These are phyloP conservation scores for Sinhomidia bicolor DNA, from an alignment of 2,888 invertebrate genomes.

Conservation along the genomic window DNA sequence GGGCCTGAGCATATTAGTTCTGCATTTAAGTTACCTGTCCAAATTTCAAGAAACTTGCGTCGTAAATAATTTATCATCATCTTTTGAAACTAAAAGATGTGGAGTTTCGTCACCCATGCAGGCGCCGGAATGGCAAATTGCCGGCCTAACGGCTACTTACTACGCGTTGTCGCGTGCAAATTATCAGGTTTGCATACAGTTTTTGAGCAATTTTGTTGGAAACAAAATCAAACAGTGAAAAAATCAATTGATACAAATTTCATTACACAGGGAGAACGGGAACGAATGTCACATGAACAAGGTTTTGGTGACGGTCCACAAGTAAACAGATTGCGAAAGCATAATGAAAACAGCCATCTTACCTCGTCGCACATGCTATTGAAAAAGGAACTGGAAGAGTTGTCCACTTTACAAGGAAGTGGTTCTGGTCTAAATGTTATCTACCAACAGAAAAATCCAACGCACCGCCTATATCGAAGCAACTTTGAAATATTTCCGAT, in stretches of 20 bases:
- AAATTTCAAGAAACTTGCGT: too few species aligned
- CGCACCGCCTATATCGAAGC: not conserved
- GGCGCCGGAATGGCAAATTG: constrained; percentile 72
- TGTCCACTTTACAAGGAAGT: constrained; percentile 38
- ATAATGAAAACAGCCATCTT: not conserved
- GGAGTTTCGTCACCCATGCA: constrained; percentile 68
- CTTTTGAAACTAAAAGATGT: constrained; percentile 57
- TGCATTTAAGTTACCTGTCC: too few species aligned
- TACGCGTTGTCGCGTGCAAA: constrained; percentile 66
- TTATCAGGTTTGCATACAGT: constrained; percentile 47
- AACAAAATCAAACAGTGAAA: too few species aligned
- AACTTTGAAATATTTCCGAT: constrained; percentile 27
- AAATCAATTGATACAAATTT: not conserved
- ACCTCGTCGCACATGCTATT: constrained; percentile 37
- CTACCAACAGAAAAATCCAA: constrained; percentile 18
- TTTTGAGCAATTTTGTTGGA: too few species aligned
- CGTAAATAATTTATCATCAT: too few species aligned
- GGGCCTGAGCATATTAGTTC: too few species aligned
- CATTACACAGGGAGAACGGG: constrained; percentile 36
- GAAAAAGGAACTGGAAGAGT: constrained; percentile 51
- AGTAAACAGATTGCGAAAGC: constrained; percentile 14
- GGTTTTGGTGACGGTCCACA: constrained; percentile 17
- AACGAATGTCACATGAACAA: not conserved
- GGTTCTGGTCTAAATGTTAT: constrained; percentile 50
- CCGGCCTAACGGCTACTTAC: constrained; percentile 72